Conservation (phyloP, 2,113 vertebrate species). For the Falco punctatus region DNA sequence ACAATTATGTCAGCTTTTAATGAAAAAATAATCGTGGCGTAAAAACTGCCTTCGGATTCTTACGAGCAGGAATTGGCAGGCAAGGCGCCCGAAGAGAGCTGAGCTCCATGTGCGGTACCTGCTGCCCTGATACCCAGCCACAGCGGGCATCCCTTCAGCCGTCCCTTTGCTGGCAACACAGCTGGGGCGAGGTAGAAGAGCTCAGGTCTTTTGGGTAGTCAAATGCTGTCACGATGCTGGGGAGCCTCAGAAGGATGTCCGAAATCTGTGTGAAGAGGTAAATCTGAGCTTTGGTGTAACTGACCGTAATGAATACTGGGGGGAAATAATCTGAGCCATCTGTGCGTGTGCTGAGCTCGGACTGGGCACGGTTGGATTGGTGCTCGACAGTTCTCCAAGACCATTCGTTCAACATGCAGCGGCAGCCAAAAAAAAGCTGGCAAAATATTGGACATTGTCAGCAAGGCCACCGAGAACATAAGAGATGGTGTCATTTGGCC, state of each 20-base stretch:
- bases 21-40: neutral
- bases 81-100: neutral
- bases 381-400: neutral
- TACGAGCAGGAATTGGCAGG: neutral
- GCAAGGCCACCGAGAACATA: neutral
- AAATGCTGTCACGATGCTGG: rapidly evolving
- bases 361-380: neutral
- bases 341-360: neutral
- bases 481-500: neutral
- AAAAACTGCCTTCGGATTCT: neutral
- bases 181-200: neutral
- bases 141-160: neutral
- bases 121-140: neutral
- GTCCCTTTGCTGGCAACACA: neutral
- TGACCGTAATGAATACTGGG: neutral
- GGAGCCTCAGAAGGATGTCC: neutral
- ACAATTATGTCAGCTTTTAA: neutral
- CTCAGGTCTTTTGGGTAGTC: neutral
- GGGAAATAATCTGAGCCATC: neutral
- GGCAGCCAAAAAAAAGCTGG: neutral
- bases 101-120: neutral
- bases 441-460: neutral
- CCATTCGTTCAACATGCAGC: neutral
- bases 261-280: neutral
- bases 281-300: neutral